These are phyloP conservation scores for Goniozus legneri DNA, from an alignment of 1,140 invertebrate species.

Conservation along the genomic window DNA sequence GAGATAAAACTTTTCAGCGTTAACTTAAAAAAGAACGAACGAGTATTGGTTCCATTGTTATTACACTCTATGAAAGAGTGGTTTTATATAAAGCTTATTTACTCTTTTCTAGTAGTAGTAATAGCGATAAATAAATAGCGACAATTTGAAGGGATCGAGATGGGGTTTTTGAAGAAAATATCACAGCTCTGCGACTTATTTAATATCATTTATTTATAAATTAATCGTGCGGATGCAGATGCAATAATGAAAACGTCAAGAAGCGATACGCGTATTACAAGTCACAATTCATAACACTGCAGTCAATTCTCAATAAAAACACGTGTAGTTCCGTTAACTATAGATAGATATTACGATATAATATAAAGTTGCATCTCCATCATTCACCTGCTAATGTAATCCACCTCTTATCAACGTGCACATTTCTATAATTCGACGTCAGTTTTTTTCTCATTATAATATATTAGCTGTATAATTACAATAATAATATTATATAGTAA, in stretches of 20 bases:
- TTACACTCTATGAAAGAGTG: too few species aligned
- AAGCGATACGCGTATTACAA: conserved; percentile 54
- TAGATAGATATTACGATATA: conserved; percentile 47
- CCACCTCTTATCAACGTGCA: conserved; percentile 3
- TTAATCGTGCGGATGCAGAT: conserved; percentile 55
- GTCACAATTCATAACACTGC: conserved; percentile 48
- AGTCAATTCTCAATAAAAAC: conserved; percentile 45
- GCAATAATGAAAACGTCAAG: conserved; percentile 56
- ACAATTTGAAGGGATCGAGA: too few species aligned
- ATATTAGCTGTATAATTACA: conserved; percentile 48
- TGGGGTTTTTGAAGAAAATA: too few species aligned
- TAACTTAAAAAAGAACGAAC: too few species aligned
- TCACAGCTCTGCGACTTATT: conserved; percentile 23
- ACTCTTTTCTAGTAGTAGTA: too few species aligned
- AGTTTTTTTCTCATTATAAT: conserved; percentile 26
- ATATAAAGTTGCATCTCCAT: conserved; percentile 46
- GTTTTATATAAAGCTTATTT: too few species aligned
- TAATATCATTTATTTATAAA: conserved; percentile 56
- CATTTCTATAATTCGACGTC: conserved; percentile 9
- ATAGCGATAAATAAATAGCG: too few species aligned
- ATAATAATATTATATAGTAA: conserved; percentile 46
- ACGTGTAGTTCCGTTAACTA: conserved; percentile 40
- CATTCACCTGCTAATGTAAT: conserved; percentile 14
- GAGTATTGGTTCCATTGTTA: too few species aligned
- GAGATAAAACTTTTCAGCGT: too few species aligned